phyloP scores from a whole-genome alignment of 2,888 invertebrate genomes.

The Drosophila ezoana region DNA sequence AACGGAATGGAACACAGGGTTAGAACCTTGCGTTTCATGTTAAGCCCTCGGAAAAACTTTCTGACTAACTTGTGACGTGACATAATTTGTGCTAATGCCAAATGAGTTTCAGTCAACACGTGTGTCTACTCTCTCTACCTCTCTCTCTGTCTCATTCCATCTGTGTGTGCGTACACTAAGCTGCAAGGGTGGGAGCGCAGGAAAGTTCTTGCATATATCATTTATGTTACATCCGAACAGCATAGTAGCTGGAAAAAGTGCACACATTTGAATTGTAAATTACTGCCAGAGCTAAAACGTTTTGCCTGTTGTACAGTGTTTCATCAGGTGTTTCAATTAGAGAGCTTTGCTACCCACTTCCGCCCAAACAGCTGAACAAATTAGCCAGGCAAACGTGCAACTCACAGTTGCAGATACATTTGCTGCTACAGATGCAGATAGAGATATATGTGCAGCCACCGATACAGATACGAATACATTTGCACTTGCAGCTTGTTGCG shows the following conservation, averaged over 20 bases:
- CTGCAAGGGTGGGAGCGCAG: not conserved
- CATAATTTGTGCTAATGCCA: slow-evolving; percentile 75
- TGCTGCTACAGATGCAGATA: slow-evolving; percentile 4
- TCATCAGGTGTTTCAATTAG: slow-evolving; percentile 60
- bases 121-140: slow-evolving; percentile 5
- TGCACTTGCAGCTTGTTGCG: slow-evolving; percentile 39
- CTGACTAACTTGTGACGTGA: slow-evolving; percentile 64
- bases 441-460: slow-evolving; percentile 1
- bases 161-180: slow-evolving; percentile 9
- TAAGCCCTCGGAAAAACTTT: slow-evolving; percentile 64
- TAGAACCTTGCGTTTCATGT: slow-evolving; percentile 49
- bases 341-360: slow-evolving; percentile 32
- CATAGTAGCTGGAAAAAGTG: not conserved
- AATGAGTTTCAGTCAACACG: slow-evolving; percentile 45
- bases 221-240: not conserved
- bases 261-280: not conserved
- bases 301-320: slow-evolving; percentile 13
- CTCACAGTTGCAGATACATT: not conserved
- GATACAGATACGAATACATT: not conserved
- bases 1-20: slow-evolving; percentile 26
- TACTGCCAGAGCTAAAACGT: slow-evolving; percentile 1
- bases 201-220: not conserved
- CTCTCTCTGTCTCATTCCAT: slow-evolving; percentile 5
- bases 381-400: slow-evolving; percentile 30
- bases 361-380: slow-evolving; percentile 31